Evolutionary conservation across 2,888 invertebrate species (phyloP), one percentile per base, ranked within the genome.

Genomic region (Apotomis capreana): DNA sequence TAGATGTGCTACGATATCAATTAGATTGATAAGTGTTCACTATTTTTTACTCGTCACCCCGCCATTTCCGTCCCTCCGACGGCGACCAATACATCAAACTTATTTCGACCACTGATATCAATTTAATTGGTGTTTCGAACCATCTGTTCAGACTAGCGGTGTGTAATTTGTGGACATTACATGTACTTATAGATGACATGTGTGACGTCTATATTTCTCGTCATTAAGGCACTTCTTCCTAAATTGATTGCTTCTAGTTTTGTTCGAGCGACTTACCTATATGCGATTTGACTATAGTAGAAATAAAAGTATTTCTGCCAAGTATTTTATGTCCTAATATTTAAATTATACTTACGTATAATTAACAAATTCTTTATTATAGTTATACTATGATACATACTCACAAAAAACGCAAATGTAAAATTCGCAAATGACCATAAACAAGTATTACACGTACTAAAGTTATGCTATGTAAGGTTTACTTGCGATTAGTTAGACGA

Each of bases 91-190:
- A 74, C 74, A 76, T 79, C 75, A 75, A 75, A 74, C 74, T 71
- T 68, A 68, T 72, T 68, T 44, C 62, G 46, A 13, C 74, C 73
- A 68, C 80, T 85, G 83, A 85, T 85, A 77, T 70, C 76, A 77
- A 74, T 81, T 81, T 83, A 81, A 85, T 84, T 82, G 84, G 81
- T 78, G 74, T 80, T 84, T 78, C 78, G 70, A 74, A 77, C 74
- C 84, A 83, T 84, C 83, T 83, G 83, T 71, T 77, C 73, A 79
- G 69, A 74, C 74, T 79, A 74, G 62, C 68, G 72, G 74, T 74
- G 77, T 81, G 78, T 82, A 81, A 84, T 84, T 84, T 83, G 76
- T 76, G 75, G 73, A 74, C 79, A 83, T 81, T 78, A 71, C 67
- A 62, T 49, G 55, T 62, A 60, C 57, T 57, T 57, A 65, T 65